Evolutionary conservation across 2,797 vertebrate species (phyloP).

Genomic region (Cottoperca gobio): DNA sequence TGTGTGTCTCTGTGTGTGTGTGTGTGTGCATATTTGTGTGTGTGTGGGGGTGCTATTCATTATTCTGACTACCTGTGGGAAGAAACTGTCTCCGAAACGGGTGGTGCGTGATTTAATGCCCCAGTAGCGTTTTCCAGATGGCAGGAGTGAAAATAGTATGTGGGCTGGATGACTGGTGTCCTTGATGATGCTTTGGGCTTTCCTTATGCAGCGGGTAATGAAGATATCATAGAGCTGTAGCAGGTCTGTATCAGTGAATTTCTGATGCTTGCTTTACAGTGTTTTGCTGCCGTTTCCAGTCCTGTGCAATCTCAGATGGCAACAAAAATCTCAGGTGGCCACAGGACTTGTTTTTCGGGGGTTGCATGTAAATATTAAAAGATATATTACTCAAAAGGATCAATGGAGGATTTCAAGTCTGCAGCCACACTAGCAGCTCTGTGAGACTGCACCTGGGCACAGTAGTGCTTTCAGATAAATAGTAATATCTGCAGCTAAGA

Average conservation of each 20-base stretch:
- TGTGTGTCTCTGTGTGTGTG: conserved; percentile 6
- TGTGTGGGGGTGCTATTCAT: conserved; percentile 55
- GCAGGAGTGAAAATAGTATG: conserved; percentile 68
- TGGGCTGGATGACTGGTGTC: conserved; percentile 74
- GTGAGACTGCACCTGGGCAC: neutral
- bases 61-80: conserved; percentile 70
- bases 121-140: conserved; percentile 71
- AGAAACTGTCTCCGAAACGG: conserved; percentile 67
- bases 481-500: neutral
- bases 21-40: conserved; percentile 25
- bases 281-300: conserved; percentile 42
- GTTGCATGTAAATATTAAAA: neutral
- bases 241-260: conserved; percentile 52
- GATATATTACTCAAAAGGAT: neutral
- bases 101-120: conserved; percentile 71
- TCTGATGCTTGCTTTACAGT: conserved; percentile 55
- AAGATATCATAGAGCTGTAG: conserved; percentile 66
- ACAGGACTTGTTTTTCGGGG: neutral
- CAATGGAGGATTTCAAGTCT: neutral
- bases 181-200: conserved; percentile 74
- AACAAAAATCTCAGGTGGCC: conserved; percentile 15
- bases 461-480: neutral
- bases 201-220: conserved; percentile 68
- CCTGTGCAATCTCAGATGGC: conserved; percentile 44
- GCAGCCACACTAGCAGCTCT: neutral